phyloP scores from a whole-genome alignment of 2,888 invertebrate genomes.

The Thumatha senex region DNA sequence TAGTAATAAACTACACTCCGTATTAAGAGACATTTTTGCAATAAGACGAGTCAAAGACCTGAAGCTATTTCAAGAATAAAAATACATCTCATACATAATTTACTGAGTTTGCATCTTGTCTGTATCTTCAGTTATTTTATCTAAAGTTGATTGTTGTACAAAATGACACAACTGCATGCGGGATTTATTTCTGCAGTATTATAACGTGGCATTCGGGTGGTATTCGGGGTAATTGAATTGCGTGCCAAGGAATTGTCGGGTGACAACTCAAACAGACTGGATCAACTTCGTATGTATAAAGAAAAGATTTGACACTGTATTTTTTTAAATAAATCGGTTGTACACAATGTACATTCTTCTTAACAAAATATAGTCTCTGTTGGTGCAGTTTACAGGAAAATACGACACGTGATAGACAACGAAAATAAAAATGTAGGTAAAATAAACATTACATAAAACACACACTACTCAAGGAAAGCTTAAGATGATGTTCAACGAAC shows the following conservation, averaged over 20 bases:
- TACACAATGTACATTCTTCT: conserved; percentile 2
- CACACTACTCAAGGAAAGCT: not conserved
- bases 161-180: conserved; percentile 16
- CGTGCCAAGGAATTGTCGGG: conserved; percentile 49
- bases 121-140: conserved; percentile 21
- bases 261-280: conserved; percentile 19
- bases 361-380: conserved; percentile 3
- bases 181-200: conserved; percentile 23
- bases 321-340: not conserved
- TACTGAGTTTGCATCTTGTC: not conserved
- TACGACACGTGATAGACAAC: not conserved
- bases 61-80: conserved; percentile 21
- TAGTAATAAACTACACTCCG: no score
- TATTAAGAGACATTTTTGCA: conserved; percentile 28
- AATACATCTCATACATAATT: conserved; percentile 9
- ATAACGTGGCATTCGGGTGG: conserved; percentile 32
- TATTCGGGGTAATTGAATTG: conserved; percentile 46
- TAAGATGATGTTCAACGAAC: conserved; percentile 12
- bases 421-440: conserved; percentile 20
- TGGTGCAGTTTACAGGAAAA: not conserved
- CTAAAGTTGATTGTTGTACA: conserved; percentile 38
- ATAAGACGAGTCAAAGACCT: conserved; percentile 17
- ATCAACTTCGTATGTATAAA: conserved; percentile 23
- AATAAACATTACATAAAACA: conserved; percentile 32
- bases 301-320: conserved; percentile 27